Base-by-base conservation (phyloP, 2,888 invertebrate genomes). In the Monopis laevigella region DNA sequence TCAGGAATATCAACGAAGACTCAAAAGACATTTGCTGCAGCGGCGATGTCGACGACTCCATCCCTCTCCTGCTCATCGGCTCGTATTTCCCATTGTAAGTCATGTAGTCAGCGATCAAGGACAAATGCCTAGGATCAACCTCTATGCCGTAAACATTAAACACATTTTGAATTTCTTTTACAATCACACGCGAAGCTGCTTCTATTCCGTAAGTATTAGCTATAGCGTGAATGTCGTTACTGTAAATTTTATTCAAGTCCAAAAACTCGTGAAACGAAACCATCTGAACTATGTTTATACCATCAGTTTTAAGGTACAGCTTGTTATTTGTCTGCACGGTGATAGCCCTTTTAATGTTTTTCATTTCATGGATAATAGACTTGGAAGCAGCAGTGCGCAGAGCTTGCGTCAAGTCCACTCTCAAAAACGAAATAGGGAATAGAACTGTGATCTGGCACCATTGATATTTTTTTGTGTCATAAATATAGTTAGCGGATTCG, bases 21-120 rank as follows among this genome's bases (percentile, higher is more conserved):
- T 99, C 99, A 61, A 98, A 99, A 1, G 94, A 95, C 93, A 99
- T 98, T 72, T 98, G 96, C 65, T 98, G 99, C 12, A 99, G 69
- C 0, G 98, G 96, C 1, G 98, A 98, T 0, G 94, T 84, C n/a
- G 90, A 92, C 38, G 88, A 86, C 52, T 90, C 90, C 88, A 99
- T 94, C 6, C 96, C 95, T 53, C 86, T 87, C 16, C 99, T 84
- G 62, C 92, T 98, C 68, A 98, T 87, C 0, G 98, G 92, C 56
- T 90, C 89, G 59, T 92, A 96, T 1, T 83, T 78, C 0, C 99
- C 99, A 55, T 92, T 92, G 53, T 88, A 95, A 0, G 98, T 99
- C 98, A 99, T 98, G 63, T 98, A 98, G 74, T 99, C 98, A 0
- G 98, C 93, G 40, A 98, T 87, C 3, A 99, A 77, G 0, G 89